phyloP scores from a whole-genome alignment of 1,140 invertebrate species.

The Lasioglossum albipes region DNA sequence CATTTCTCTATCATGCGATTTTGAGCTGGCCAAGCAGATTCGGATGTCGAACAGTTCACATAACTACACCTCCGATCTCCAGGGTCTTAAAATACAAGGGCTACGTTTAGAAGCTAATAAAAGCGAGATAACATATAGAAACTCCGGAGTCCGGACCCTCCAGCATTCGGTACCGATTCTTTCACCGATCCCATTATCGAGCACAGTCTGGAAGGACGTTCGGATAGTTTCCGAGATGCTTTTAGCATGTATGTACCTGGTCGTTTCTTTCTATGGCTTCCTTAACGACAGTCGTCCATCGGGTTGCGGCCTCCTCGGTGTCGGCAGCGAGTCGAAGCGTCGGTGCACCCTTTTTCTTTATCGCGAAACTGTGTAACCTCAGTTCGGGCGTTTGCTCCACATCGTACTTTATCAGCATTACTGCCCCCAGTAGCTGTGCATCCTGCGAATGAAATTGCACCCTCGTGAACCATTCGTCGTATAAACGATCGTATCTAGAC shows the following conservation, averaged over 20 bases:
- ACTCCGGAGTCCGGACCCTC: too few relatives aligned
- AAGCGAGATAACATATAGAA: too few relatives aligned
- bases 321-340: slow-evolving; percentile 91
- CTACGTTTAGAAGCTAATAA: too few relatives aligned
- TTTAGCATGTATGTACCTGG: slow-evolving; percentile 75
- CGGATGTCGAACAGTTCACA: too few relatives aligned
- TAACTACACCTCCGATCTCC: too few relatives aligned
- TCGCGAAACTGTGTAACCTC: slow-evolving; percentile 84
- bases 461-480: slow-evolving; percentile 6
- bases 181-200: neutral
- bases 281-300: slow-evolving; percentile 88
- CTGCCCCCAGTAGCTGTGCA: slow-evolving; percentile 92
- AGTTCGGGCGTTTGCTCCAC: slow-evolving; percentile 84
- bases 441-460: slow-evolving; percentile 81
- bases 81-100: too few relatives aligned
- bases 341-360: slow-evolving; percentile 88
- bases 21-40: too few relatives aligned
- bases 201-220: neutral
- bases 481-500: neutral
- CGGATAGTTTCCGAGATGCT: neutral
- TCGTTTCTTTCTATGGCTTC: slow-evolving; percentile 85
- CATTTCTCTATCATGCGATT: too few relatives aligned
- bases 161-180: neutral
- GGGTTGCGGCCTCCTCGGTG: slow-evolving; percentile 85
- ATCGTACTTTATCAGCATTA: slow-evolving; percentile 91